A percentile compares a stretch with the other conserved stretches of the same genome.
phyloP scores from a whole-genome alignment of 1,140 invertebrate genomes.

The Lepidotrigona ventralis region DNA sequence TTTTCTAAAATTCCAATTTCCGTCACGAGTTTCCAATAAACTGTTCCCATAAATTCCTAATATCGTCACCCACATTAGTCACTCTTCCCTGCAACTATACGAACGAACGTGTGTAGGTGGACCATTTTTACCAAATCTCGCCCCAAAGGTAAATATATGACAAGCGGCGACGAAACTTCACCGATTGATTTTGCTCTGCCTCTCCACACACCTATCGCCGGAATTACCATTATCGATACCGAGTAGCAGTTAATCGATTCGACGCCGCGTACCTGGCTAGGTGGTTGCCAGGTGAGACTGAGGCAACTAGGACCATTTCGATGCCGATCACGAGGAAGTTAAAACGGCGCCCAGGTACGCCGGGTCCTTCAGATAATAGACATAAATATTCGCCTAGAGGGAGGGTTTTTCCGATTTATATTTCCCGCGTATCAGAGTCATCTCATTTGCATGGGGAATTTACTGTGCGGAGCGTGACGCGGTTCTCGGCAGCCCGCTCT shows the following conservation, averaged over 20 bases:
- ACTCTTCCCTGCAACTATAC: no score
- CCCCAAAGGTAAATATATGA: no score
- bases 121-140: no score
- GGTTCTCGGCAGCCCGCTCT: slow-evolving; percentile 1
- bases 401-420: slow-evolving; percentile 78
- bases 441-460: slow-evolving; percentile 79
- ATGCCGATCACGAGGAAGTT: slow-evolving; percentile 22
- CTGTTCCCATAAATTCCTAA: no score
- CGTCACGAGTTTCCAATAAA: no score
- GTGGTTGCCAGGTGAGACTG: neutral
- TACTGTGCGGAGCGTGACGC: slow-evolving; percentile 67
- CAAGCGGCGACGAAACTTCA: no score
- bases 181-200: neutral
- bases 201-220: neutral
- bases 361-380: slow-evolving; percentile 72
- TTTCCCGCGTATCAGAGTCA: slow-evolving; percentile 75
- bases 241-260: slow-evolving; percentile 9
- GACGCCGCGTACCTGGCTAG: neutral
- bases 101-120: no score
- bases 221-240: slow-evolving; percentile 1
- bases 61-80: no score
- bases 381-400: slow-evolving; percentile 74
- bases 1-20: no score
- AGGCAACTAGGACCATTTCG: neutral
- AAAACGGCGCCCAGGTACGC: neutral